Conservation (phyloP, 2,113 vertebrate species). For the Taurulus bubalis region DNA sequence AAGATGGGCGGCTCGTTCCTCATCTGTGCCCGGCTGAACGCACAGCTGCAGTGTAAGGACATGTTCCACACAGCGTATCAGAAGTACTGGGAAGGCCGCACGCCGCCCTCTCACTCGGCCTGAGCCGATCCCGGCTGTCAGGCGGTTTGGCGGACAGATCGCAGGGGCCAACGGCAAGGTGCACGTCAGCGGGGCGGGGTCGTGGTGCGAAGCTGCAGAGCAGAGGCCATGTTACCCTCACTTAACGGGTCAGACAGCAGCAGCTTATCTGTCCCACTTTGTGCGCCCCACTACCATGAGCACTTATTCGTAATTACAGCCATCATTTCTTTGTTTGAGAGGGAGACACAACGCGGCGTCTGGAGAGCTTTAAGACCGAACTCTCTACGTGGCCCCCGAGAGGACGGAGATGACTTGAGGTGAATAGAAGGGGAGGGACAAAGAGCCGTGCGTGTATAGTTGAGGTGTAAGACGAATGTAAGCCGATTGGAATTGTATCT, state of each 20-base stretch:
- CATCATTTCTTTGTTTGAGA: constrained; percentile 13
- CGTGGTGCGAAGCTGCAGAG: constrained; percentile 2
- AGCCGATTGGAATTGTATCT: constrained; percentile 21
- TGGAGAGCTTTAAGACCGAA: constrained; percentile 12
- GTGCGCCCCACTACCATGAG: not conserved
- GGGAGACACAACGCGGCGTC: constrained; percentile 12
- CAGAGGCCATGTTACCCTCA: constrained; percentile 9
- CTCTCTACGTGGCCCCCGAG: constrained; percentile 5
- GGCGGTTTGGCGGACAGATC: constrained; percentile 33
- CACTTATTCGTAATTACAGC: constrained; percentile 3
- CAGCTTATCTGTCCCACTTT: constrained; percentile 3
- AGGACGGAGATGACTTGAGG: not conserved
- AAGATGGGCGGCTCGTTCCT: constrained; percentile 99
- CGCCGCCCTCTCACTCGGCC: constrained; percentile 38
- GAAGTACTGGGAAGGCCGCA: constrained; percentile 87
- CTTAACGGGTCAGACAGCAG: not conserved
- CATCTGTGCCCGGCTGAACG: constrained; percentile 95
- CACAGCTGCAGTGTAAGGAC: constrained; percentile 89
- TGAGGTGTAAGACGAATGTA: constrained; percentile 48
- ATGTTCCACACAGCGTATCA: constrained; percentile 91
- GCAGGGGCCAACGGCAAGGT: constrained; percentile 47
- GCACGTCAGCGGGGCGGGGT: not conserved
- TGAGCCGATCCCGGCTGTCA: constrained; percentile 25
- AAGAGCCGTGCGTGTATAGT: not conserved
- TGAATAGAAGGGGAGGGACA: not conserved